These are phyloP conservation scores for Synchiropus splendidus DNA, from an alignment of 2,113 vertebrate species.

Conservation along the genomic window DNA sequence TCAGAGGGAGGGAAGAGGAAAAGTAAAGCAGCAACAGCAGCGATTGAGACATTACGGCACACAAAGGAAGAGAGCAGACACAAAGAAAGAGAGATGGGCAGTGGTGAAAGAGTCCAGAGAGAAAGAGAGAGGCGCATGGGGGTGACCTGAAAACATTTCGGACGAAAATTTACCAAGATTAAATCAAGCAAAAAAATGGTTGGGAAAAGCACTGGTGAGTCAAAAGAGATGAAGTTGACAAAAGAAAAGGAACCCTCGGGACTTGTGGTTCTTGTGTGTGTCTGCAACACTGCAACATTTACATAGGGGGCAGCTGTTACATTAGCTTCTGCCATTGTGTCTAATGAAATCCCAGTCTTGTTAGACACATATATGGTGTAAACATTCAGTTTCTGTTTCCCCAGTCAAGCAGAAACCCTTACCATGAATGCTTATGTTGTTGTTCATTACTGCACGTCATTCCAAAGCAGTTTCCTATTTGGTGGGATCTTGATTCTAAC, in stretches of 20 bases:
- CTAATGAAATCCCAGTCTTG: conserved; percentile 87
- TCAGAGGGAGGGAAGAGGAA: conserved; percentile 27
- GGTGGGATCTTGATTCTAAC: no score
- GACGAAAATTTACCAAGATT: conserved; percentile 11
- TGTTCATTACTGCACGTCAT: no score
- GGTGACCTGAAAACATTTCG: conserved; percentile 23
- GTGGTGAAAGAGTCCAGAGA: conserved; percentile 19
- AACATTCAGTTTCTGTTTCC: conserved; percentile 58
- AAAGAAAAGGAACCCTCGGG: conserved; percentile 47
- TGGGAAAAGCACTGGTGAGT: background rate
- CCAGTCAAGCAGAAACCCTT: conserved; percentile 87
- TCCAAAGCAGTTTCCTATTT: no score
- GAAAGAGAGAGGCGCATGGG: conserved; percentile 15
- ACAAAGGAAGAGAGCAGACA: conserved; percentile 50
- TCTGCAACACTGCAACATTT: conserved; percentile 69
- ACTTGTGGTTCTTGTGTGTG: conserved; percentile 63
- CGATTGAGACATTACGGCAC: conserved; percentile 51
- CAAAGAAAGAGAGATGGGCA: conserved; percentile 41
- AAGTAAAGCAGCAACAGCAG: conserved; percentile 32
- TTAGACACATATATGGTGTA: conserved; percentile 44
- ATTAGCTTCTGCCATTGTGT: conserved; percentile 90
- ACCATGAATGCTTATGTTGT: conserved; percentile 59
- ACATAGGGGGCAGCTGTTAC: conserved; percentile 97
- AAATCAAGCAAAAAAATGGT: background rate
- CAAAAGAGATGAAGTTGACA: conserved; percentile 7